A percentile compares a stretch with the other conserved stretches of the same genome.
Evolutionary conservation across 2,888 invertebrate species (phyloP).

Genomic region (Syritta pipiens): DNA sequence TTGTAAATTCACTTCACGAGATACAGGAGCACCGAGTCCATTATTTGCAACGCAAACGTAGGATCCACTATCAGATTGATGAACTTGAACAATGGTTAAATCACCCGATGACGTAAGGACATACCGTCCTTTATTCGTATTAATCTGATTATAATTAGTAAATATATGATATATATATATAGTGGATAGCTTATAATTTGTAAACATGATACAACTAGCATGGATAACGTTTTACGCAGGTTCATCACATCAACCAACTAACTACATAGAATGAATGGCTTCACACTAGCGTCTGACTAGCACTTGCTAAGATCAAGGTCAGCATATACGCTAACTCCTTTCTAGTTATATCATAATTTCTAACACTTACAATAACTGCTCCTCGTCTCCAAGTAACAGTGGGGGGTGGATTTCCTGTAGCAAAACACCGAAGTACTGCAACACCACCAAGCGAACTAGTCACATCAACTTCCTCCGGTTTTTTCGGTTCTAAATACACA

Average conservation of each 20-base stretch:
- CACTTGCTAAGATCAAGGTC: too few relatives aligned
- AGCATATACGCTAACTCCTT: too few relatives aligned
- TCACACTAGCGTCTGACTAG: too few relatives aligned
- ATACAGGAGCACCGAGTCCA: slow-evolving; percentile 84
- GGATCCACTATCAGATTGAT: slow-evolving; percentile 89
- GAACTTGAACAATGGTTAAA: slow-evolving; percentile 89
- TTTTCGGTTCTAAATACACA: slow-evolving; percentile 80
- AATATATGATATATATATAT: too few relatives aligned
- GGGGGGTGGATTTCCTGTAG: slow-evolving; percentile 88
- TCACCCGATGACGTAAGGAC: slow-evolving; percentile 86
- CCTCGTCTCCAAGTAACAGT: slow-evolving; percentile 88
- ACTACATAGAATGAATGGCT: too few relatives aligned
- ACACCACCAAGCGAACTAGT: slow-evolving; percentile 86
- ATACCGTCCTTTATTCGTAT: slow-evolving; percentile 86
- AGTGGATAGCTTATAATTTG: too few relatives aligned
- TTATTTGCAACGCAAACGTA: slow-evolving; percentile 94
- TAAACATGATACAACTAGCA: background rate
- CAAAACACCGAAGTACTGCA: slow-evolving; percentile 87
- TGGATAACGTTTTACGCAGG: too few relatives aligned
- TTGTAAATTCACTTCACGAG: slow-evolving; percentile 85
- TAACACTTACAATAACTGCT: slow-evolving; percentile 83
- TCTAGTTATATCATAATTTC: background rate
- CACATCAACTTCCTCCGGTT: slow-evolving; percentile 82
- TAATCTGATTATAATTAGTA: slow-evolving; percentile 82
- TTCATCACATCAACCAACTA: too few relatives aligned